phyloP scores from a whole-genome alignment of 2,888 invertebrate species.

The Muschampia plurimacula region DNA sequence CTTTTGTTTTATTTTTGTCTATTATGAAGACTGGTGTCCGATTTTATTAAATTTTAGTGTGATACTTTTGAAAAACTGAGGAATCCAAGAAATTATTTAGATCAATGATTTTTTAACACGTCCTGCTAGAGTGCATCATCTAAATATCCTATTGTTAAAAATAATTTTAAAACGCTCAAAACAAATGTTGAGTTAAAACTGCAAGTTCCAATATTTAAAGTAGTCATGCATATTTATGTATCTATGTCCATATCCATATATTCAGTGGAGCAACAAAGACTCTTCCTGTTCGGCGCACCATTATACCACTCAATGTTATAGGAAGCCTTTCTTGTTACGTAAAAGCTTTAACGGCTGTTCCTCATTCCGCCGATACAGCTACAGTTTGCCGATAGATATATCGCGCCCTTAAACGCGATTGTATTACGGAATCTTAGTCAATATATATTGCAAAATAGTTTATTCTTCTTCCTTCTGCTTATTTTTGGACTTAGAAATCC shows the following conservation, averaged over 20 bases:
- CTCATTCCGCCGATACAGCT: constrained; percentile 44
- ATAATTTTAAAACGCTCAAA: not conserved
- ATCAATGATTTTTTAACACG: no score
- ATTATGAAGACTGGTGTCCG: no score
- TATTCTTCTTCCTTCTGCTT: no score
- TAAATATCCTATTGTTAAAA: not conserved
- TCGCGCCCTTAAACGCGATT: not conserved
- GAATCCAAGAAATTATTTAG: no score
- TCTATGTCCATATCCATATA: constrained; percentile 46
- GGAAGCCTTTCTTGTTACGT: constrained; percentile 70
- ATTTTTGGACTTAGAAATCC: no score
- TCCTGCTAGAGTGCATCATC: no score
- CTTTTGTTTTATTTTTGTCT: no score
- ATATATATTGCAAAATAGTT: not conserved
- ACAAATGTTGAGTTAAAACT: not conserved
- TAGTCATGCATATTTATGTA: constrained; percentile 46
- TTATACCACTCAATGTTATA: constrained; percentile 50
- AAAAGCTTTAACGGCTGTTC: constrained; percentile 56
- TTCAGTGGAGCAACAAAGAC: constrained; percentile 57
- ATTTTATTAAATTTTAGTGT: no score
- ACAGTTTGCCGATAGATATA: constrained; percentile 8
- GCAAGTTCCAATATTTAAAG: not conserved
- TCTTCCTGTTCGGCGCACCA: constrained; percentile 55
- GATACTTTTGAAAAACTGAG: no score
- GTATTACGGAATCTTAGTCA: not conserved